A percentile compares a stretch with the other conserved stretches of the same genome.
Evolutionary conservation across 2,888 invertebrate species (phyloP).

Genomic region (Agapostemon virescens): DNA sequence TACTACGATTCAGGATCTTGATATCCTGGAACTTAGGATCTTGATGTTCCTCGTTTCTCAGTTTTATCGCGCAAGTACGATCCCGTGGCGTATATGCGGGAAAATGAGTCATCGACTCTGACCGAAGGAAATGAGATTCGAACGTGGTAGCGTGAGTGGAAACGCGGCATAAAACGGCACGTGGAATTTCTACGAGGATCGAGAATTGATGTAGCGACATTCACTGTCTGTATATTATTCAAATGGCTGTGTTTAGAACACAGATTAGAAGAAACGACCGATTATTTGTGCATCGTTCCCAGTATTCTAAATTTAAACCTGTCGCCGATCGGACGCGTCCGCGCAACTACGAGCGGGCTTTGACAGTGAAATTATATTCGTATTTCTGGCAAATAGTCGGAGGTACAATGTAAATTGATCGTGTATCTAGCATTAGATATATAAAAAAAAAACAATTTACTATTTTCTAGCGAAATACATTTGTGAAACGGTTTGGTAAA

Average conservation of each 20-base stretch:
- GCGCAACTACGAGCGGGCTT: not conserved
- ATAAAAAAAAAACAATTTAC: not conserved
- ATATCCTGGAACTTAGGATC: constrained; percentile 23
- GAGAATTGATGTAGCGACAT: constrained; percentile 13
- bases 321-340: constrained; percentile 13
- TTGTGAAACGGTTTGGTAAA: not conserved
- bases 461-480: not conserved
- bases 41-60: constrained; percentile 20
- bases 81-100: constrained; percentile 22
- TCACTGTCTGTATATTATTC: constrained; percentile 35
- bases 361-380: not conserved
- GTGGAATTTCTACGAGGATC: constrained; percentile 31
- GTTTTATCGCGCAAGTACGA: constrained; percentile 27
- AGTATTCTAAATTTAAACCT: constrained; percentile 4
- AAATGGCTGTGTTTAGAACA: constrained; percentile 32
- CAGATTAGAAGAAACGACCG: constrained; percentile 35
- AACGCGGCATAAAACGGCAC: constrained; percentile 18
- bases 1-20: constrained; percentile 6
- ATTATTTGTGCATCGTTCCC: constrained; percentile 34
- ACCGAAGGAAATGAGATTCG: constrained; percentile 35
- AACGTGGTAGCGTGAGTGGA: constrained; percentile 15
- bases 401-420: not conserved
- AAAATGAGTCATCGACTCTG: constrained; percentile 39
- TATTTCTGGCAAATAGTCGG: not conserved
- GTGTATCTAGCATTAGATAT: not conserved